Conservation (phyloP, 2,113 vertebrate species). For the Prunella fulvescens region DNA sequence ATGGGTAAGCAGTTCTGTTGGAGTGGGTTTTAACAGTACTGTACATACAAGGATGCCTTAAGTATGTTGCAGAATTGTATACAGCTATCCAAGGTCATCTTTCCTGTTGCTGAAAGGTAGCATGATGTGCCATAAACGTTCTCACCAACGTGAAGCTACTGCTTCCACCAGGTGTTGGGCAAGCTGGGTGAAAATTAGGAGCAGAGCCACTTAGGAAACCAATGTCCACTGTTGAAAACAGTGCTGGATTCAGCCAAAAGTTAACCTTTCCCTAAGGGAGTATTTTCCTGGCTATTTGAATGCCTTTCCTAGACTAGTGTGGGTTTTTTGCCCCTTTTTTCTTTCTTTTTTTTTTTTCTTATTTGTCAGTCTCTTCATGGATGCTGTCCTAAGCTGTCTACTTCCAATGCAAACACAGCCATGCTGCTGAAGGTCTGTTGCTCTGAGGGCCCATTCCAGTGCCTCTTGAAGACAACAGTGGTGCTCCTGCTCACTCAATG, state of each 20-base stretch:
- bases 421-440: conserved; percentile 48
- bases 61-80: background rate
- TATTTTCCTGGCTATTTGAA: conserved; percentile 33
- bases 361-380: background rate
- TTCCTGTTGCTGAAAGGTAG: conserved; percentile 1
- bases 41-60: conserved; percentile 39
- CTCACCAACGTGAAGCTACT: background rate
- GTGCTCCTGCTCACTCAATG: conserved; percentile 24
- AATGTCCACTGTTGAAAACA: conserved; percentile 13
- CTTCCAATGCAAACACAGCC: background rate
- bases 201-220: conserved; percentile 32
- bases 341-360: background rate
- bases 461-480: conserved; percentile 48
- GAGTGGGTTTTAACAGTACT: conserved; percentile 35
- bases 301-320: conserved; percentile 4
- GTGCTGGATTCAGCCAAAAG: conserved; percentile 27
- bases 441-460: conserved; percentile 26
- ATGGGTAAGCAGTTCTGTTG: conserved; percentile 11
- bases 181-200: conserved; percentile 44
- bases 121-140: conserved; percentile 47
- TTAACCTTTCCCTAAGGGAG: conserved; percentile 13
- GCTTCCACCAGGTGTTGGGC: conserved; percentile 33
- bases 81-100: background rate
- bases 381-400: conserved; percentile 7
- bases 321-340: background rate